A percentile compares a stretch with the other conserved stretches of the same genome.
These are phyloP conservation scores for Neoarius graeffei DNA, from an alignment of 2,113 vertebrate genomes.

Conservation along the genomic window DNA sequence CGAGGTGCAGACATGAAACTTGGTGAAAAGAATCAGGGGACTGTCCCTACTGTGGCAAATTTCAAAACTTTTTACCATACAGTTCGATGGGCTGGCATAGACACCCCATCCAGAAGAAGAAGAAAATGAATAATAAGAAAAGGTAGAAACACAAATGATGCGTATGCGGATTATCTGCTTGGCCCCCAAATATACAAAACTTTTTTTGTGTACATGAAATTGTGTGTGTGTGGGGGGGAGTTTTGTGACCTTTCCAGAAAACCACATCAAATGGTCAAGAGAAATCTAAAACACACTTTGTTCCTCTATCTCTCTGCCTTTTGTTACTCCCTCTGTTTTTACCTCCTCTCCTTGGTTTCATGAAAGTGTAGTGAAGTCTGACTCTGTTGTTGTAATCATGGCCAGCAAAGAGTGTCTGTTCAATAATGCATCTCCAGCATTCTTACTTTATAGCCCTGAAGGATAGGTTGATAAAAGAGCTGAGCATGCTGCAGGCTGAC, in stretches of 20 bases:
- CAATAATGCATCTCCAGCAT: not conserved
- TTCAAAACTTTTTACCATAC: too few species aligned
- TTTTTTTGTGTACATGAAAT: not conserved
- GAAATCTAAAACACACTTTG: not conserved
- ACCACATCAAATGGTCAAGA: not conserved
- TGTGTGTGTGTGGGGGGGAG: not conserved
- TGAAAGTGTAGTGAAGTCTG: not conserved
- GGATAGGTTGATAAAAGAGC: conserved; percentile 8
- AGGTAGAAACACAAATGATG: too few species aligned
- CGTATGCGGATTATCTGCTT: too few species aligned
- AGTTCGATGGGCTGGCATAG: too few species aligned
- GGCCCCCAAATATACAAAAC: too few species aligned
- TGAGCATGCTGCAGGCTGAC: not conserved
- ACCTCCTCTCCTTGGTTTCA: not conserved
- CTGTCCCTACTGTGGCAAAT: too few species aligned
- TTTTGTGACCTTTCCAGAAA: not conserved
- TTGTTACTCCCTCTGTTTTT: not conserved
- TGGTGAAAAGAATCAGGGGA: too few species aligned
- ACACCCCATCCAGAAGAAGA: too few species aligned
- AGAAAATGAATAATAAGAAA: too few species aligned
- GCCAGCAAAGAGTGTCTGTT: not conserved
- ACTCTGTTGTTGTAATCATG: not conserved
- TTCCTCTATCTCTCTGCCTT: not conserved
- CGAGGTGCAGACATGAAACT: too few species aligned
- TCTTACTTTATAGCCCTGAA: conserved; percentile 8